phyloP scores from a whole-genome alignment of 2,113 vertebrate genomes.

The Corythornis vintsioides region DNA sequence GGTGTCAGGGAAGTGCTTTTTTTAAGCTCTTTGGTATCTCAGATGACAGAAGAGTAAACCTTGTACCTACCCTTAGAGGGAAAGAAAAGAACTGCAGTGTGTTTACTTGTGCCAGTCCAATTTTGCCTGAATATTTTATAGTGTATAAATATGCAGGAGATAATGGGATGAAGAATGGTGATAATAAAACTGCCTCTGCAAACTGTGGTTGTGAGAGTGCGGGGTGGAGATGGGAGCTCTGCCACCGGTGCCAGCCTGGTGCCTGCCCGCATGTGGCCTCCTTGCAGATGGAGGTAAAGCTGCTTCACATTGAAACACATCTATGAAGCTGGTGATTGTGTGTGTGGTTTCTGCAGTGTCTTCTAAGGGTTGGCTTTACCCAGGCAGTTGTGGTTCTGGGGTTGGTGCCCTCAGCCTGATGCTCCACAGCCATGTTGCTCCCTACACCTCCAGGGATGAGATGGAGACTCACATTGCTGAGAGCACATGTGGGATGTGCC shows the following conservation, averaged over 20 bases:
- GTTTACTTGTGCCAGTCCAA: rapidly evolving
- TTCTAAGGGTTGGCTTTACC: neutral
- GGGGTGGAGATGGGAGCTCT: neutral
- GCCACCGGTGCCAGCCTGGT: neutral
- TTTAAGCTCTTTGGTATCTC: no score
- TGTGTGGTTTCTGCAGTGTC: rapidly evolving
- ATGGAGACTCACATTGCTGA: neutral
- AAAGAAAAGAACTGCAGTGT: no score
- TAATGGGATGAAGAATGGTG: neutral
- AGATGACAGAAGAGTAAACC: neutral
- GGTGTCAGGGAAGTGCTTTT: neutral
- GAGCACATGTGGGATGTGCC: neutral
- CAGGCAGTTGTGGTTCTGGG: no score
- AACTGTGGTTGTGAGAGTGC: neutral
- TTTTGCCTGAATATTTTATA: neutral
- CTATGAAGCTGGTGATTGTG: neutral
- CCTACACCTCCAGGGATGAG: neutral
- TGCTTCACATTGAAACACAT: neutral
- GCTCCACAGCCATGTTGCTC: neutral
- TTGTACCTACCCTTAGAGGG: neutral
- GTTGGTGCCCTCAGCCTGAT: neutral
- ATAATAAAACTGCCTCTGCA: no score
- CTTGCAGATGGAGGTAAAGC: neutral
- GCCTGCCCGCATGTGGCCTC: no score
- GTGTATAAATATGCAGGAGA: neutral